phyloP scores from a whole-genome alignment of 2,888 invertebrate species.

The Tholera decimalis region DNA sequence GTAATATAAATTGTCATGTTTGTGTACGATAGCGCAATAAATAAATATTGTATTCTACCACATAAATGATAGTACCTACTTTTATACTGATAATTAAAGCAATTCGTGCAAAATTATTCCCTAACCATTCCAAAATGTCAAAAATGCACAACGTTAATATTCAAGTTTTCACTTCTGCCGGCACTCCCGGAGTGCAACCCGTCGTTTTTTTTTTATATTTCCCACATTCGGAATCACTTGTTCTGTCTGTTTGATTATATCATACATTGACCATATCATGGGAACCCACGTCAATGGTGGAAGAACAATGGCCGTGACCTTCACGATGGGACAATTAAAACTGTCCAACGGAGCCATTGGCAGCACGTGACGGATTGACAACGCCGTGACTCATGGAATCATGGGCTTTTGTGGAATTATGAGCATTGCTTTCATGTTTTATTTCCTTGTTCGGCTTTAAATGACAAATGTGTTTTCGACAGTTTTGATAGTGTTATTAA shows the following conservation, averaged over 20 bases:
- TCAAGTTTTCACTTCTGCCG: too few species aligned
- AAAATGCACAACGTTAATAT: too few species aligned
- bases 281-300: conserved; percentile 54
- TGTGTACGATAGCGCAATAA: too few species aligned
- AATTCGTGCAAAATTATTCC: too few species aligned
- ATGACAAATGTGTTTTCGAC: conserved; percentile 18
- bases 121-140: too few species aligned
- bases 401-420: conserved; percentile 44
- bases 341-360: conserved; percentile 48
- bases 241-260: conserved; percentile 46
- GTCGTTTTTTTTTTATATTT: conserved; percentile 40
- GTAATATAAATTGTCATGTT: too few species aligned
- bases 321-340: conserved; percentile 58
- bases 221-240: conserved; percentile 25
- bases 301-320: conserved; percentile 61
- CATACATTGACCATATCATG: conserved; percentile 48
- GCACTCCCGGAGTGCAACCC: too few species aligned
- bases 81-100: too few species aligned
- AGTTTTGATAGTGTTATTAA: conserved; percentile 16
- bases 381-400: conserved; percentile 39
- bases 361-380: conserved; percentile 51
- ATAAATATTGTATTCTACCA: too few species aligned
- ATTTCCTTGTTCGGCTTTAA: conserved; percentile 13
- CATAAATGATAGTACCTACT: too few species aligned
- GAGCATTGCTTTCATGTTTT: conserved; percentile 30